Conservation (phyloP, 2,797 vertebrate genomes). For the Falco naumanni region DNA sequence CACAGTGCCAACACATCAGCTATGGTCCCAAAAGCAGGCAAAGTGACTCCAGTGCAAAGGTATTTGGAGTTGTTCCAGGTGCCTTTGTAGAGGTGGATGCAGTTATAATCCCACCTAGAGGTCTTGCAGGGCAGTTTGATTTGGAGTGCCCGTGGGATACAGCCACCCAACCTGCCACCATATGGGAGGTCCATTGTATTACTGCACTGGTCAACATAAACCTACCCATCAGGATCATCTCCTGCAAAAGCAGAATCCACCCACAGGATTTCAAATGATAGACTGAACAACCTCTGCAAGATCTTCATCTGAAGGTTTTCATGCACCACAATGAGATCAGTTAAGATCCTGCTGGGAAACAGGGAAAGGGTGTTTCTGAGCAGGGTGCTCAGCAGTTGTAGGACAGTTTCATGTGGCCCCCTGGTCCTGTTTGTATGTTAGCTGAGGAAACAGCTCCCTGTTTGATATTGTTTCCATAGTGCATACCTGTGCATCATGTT, state of each 20-base stretch:
- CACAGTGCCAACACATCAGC: background rate
- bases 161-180: background rate
- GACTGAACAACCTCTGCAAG: background rate
- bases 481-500: too few relatives aligned
- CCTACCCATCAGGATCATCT: background rate
- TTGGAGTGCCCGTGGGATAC: background rate
- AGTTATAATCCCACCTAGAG: background rate
- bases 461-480: background rate
- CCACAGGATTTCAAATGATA: background rate
- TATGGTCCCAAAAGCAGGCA: background rate
- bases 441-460: background rate
- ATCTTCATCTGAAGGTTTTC: background rate
- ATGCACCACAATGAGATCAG: background rate
- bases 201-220: background rate
- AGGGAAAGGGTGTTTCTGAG: background rate
- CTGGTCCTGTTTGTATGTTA: background rate
- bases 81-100: background rate
- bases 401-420: accelerated
- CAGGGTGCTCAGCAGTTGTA: background rate
- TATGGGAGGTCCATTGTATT: background rate
- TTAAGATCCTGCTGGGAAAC: background rate
- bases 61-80: background rate
- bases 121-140: background rate
- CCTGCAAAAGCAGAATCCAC: background rate
- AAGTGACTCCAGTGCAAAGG: background rate